phyloP scores from a whole-genome alignment of 2,888 invertebrate species.

The Mythimna loreyi region DNA sequence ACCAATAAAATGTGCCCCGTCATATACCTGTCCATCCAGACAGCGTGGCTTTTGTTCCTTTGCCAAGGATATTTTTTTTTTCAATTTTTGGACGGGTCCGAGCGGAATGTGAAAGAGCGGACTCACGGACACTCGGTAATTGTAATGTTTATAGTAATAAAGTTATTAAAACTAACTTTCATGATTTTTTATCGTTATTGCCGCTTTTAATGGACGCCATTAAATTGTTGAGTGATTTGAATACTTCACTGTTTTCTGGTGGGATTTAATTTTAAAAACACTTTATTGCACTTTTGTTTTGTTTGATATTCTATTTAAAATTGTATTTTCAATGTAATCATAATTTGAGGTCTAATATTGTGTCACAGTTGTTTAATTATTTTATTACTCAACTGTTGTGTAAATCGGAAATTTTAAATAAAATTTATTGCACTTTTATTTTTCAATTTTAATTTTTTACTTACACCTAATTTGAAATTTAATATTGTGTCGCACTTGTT shows the following conservation, averaged over 20 bases:
- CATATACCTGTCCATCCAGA: slow-evolving; percentile 90
- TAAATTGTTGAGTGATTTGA: slow-evolving; percentile 55
- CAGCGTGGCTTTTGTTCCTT: slow-evolving; percentile 89
- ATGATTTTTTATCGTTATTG: slow-evolving; percentile 55
- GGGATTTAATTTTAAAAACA: slow-evolving; percentile 32
- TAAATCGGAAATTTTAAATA: too few species aligned
- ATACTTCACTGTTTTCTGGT: slow-evolving; percentile 31
- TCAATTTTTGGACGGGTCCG: slow-evolving; percentile 70
- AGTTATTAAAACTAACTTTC: slow-evolving; percentile 64
- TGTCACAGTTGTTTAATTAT: too few species aligned
- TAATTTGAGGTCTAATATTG: too few species aligned
- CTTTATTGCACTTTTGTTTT: slow-evolving; percentile 8
- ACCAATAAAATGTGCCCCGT: slow-evolving; percentile 91
- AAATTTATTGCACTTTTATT: too few species aligned
- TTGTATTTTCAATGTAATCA: not conserved
- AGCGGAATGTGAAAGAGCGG: slow-evolving; percentile 66
- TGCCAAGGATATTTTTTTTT: slow-evolving; percentile 76
- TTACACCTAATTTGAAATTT: too few species aligned
- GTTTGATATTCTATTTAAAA: slow-evolving; percentile 18
- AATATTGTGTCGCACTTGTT: too few species aligned
- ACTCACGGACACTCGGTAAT: slow-evolving; percentile 65
- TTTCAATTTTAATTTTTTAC: too few species aligned
- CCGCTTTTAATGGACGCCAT: slow-evolving; percentile 49
- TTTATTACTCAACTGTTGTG: too few species aligned
- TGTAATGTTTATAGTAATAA: slow-evolving; percentile 60